Base-by-base conservation (phyloP, 2,113 vertebrate species). In the Melanerpes aurifrons region DNA sequence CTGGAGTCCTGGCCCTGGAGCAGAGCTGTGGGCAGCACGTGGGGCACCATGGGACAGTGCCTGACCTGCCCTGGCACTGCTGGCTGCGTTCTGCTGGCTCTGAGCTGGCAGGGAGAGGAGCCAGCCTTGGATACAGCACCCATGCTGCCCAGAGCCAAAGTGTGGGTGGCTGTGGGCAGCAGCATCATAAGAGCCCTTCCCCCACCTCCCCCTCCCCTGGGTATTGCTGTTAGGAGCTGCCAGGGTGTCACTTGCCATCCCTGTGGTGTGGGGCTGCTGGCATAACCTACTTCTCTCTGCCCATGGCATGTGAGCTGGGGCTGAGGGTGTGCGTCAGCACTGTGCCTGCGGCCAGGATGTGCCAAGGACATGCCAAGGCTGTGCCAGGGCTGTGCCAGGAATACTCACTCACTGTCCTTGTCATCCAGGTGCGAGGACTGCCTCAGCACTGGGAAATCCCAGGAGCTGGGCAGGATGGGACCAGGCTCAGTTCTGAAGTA, bases 1-100 rank as follows among this genome's bases (percentile, higher is more conserved):
- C 67, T 6, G 2, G 47, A 32, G 40, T 62, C n/a, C 64, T 1
- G 4, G 25, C 43, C 21, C 48, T 0, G 0, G 10, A 59, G 54
- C 0, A 0, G 70, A 18, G 69, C 76, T 43, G 8, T 4, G 12
- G 72, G 67, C 76, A 78, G 25, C 16, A 5, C 3, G 3, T 76
- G 68, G 62, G 32, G 35, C 3, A 7, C 75, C 0, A 1, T 22
- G 82, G 67, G 68, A 45, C 0, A 2, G 54, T 62, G 82, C 68
- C 77, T 28, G 64, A 29, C 32, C 9, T 71, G 69, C 57, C 53
- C 64, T 1, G 16, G 26, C 0, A 10, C 50, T 76, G 59, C 69
- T 0, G n/a, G 64, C 63, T 75, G 69, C 5, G 6, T 79, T 86
- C 79, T 10, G 25, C 62, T 63, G 83, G 80, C 89, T 93, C 76